Evolutionary conservation across 2,797 vertebrate genomes (phyloP).

Genomic region (Anisognathus igniventris): DNA sequence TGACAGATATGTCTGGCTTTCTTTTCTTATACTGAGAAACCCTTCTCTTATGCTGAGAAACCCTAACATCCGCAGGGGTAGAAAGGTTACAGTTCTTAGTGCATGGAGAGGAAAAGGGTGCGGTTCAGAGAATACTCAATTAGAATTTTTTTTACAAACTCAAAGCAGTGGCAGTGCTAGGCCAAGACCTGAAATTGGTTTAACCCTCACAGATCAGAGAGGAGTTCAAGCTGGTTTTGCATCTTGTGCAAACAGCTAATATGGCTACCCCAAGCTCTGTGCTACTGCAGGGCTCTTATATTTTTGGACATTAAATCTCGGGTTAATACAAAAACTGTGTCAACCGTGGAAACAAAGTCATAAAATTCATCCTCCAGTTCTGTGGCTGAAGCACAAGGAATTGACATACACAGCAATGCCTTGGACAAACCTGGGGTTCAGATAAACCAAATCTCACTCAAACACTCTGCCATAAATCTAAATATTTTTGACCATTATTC

Average conservation of each 20-base stretch:
- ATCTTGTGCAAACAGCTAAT: neutral
- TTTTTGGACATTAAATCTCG: neutral
- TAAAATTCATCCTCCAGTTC: neutral
- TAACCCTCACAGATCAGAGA: neutral
- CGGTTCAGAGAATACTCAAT: neutral
- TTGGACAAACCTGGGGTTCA: neutral
- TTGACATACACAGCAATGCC: neutral
- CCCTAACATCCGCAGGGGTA: neutral
- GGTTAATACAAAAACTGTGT: neutral
- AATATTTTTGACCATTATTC: fast-evolving
- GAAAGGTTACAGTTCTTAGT: neutral
- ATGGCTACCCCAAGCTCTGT: neutral
- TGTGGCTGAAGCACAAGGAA: neutral
- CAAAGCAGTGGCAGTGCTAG: neutral
- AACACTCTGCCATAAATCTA: neutral
- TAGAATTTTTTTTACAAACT: neutral
- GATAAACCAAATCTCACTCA: neutral
- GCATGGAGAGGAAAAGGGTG: neutral
- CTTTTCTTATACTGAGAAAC: neutral
- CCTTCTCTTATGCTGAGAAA: neutral
- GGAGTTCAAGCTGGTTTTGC: neutral
- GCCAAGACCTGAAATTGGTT: neutral
- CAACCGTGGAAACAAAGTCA: neutral
- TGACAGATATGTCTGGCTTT: neutral
- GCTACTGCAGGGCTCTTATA: neutral